Conservation (phyloP, 2,888 invertebrate genomes). For the Brachycybe producta region DNA sequence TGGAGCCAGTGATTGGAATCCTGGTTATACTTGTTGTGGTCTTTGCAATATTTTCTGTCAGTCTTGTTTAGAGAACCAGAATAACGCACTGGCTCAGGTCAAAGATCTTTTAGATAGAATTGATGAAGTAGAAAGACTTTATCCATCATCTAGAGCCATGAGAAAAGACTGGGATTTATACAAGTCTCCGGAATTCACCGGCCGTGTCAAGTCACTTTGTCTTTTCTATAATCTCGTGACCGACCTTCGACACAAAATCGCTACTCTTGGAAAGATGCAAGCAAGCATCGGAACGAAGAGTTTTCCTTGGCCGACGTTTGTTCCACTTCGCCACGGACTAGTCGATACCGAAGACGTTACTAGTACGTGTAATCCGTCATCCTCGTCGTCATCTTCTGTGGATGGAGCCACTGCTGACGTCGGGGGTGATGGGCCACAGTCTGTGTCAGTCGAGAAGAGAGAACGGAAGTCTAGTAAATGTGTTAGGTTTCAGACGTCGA, state of each 20-base stretch:
- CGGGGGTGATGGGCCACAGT: neutral
- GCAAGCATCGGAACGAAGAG: constrained; percentile 28
- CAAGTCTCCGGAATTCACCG: constrained; percentile 48
- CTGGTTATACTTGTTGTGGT: constrained; percentile 7
- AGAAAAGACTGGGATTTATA: constrained; percentile 57
- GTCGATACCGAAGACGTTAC: neutral
- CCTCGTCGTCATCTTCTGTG: neutral
- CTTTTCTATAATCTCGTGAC: constrained; percentile 83
- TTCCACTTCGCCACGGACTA: constrained; percentile 19
- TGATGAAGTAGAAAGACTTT: constrained; percentile 63
- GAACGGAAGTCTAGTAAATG: constrained; percentile 7
- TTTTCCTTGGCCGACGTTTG: constrained; percentile 31
- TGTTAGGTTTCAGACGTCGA: constrained; percentile 8
- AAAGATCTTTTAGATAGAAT: constrained; percentile 55
- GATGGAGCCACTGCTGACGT: neutral
- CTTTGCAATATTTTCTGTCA: constrained; percentile 47
- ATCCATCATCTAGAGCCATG: constrained; percentile 70
- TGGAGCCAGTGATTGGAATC: neutral
- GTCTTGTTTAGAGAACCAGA: constrained; percentile 55
- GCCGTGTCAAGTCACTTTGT: constrained; percentile 65
- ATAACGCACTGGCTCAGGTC: constrained; percentile 59
- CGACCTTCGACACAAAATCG: constrained; percentile 66
- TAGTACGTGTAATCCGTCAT: neutral
- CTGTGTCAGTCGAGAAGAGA: neutral
- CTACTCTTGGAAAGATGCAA: constrained; percentile 41